Conservation (phyloP, 1,140 invertebrate species). For the Steinernema feltiae region DNA sequence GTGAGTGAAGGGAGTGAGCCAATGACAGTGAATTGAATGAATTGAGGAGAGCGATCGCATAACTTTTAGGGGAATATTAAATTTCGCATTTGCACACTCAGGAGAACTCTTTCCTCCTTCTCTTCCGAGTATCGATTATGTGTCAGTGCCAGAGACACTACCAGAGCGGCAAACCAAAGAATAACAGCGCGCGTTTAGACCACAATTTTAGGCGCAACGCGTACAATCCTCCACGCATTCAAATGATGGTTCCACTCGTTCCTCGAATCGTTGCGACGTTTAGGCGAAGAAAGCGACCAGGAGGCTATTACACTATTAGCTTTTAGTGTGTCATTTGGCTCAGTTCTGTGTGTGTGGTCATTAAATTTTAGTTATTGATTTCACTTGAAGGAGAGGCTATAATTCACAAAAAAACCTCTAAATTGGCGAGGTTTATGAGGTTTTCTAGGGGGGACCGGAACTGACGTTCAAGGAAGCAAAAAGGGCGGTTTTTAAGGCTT, state of each 20-base stretch:
- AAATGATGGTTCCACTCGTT: background rate
- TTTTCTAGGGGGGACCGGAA: background rate
- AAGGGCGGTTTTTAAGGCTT: too few species aligned
- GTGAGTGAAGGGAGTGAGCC: too few species aligned
- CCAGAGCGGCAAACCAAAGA: background rate
- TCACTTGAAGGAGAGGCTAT: background rate
- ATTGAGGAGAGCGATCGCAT: background rate
- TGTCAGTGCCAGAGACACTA: background rate
- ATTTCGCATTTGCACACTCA: background rate
- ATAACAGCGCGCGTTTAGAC: background rate
- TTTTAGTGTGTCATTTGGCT: too few species aligned
- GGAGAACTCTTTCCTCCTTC: background rate
- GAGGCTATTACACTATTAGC: too few species aligned
- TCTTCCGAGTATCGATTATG: background rate
- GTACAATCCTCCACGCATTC: background rate
- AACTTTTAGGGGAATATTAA: background rate
- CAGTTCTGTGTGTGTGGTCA: background rate
- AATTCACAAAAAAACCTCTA: background rate
- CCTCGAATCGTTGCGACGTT: background rate
- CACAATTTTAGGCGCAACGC: background rate
- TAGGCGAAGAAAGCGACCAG: too few species aligned
- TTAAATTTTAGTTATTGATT: conserved; percentile 9
- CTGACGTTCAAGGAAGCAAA: too few species aligned
- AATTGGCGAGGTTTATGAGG: background rate
- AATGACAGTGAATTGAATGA: background rate